Conservation (phyloP, 1,140 invertebrate species). For the Ceratina australensis region DNA sequence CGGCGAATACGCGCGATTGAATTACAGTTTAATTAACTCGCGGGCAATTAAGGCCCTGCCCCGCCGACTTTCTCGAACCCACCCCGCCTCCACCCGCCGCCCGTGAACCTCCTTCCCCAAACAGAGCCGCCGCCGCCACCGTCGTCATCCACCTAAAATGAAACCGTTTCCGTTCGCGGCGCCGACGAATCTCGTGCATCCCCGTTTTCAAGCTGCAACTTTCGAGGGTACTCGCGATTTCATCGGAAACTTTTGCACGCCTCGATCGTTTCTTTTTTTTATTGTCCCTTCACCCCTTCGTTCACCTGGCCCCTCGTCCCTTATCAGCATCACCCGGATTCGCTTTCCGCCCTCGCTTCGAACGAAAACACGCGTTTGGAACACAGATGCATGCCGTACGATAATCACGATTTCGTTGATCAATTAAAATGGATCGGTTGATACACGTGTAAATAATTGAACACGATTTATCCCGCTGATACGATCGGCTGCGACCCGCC, state of each 20-base stretch:
- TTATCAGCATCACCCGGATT: conserved; percentile 37
- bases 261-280: conserved; percentile 57
- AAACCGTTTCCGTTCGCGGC: conserved; percentile 59
- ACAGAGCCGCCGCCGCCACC: conserved; percentile 38
- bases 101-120: conserved; percentile 1
- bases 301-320: background rate
- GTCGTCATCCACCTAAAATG: conserved; percentile 60
- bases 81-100: background rate
- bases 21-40: conserved; percentile 79
- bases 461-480: background rate
- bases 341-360: conserved; percentile 7
- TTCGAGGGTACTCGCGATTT: conserved; percentile 72
- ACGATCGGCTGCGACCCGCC: too few relatives aligned
- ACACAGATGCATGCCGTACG: conserved; percentile 33
- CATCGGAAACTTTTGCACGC: conserved; percentile 74
- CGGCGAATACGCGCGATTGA: conserved; percentile 78
- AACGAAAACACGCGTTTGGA: conserved; percentile 2
- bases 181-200: conserved; percentile 68
- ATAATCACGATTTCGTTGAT: conserved; percentile 38
- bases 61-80: background rate
- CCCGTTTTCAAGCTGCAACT: conserved; percentile 69
- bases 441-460: background rate
- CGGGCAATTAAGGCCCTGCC: conserved; percentile 74
- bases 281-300: background rate
- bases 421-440: conserved; percentile 35